A percentile compares a stretch with the other conserved stretches of the same genome.
Evolutionary conservation across 2,113 vertebrate genomes (phyloP).

Genomic region (Prietella phreatophila): DNA sequence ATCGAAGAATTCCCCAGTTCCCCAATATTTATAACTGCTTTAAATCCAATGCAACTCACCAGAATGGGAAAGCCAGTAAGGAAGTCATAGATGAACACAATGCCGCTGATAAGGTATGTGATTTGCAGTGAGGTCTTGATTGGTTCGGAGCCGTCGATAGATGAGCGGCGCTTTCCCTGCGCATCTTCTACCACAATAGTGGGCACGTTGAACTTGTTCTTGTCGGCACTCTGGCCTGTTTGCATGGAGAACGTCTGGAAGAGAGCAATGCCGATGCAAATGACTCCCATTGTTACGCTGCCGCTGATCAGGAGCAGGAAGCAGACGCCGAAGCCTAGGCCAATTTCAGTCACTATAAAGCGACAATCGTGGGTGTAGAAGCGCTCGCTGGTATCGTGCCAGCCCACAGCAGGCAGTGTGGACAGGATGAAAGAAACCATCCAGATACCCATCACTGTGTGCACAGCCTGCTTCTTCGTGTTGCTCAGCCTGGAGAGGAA

Average conservation of each 20-base stretch:
- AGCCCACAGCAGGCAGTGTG: slow-evolving; percentile 88
- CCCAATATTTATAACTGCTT: background rate
- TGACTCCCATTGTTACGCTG: slow-evolving; percentile 82
- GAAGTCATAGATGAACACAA: slow-evolving; percentile 89
- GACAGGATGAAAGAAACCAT: slow-evolving; percentile 93
- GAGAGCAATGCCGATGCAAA: slow-evolving; percentile 86
- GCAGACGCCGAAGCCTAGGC: slow-evolving; percentile 90
- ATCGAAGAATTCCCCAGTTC: background rate
- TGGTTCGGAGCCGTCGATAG: slow-evolving; percentile 88
- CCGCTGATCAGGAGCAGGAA: slow-evolving; percentile 88
- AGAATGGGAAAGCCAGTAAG: slow-evolving; percentile 88
- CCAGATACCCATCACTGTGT: slow-evolving; percentile 95
- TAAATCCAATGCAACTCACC: slow-evolving; percentile 73
- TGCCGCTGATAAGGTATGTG: slow-evolving; percentile 86
- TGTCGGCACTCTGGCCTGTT: slow-evolving; percentile 72
- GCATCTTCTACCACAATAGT: slow-evolving; percentile 91
- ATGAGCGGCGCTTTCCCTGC: slow-evolving; percentile 88
- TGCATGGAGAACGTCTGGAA: slow-evolving; percentile 85
- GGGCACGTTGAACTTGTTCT: slow-evolving; percentile 84
- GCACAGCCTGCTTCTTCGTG: slow-evolving; percentile 89
- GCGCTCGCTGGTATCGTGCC: slow-evolving; percentile 87
- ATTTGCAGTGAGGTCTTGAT: slow-evolving; percentile 87
- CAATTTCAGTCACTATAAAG: slow-evolving; percentile 91
- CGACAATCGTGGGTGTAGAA: slow-evolving; percentile 89
- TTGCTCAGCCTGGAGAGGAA: slow-evolving; percentile 81